Conservation (phyloP, 2,888 invertebrate species). For the Drosophila ezoana region DNA sequence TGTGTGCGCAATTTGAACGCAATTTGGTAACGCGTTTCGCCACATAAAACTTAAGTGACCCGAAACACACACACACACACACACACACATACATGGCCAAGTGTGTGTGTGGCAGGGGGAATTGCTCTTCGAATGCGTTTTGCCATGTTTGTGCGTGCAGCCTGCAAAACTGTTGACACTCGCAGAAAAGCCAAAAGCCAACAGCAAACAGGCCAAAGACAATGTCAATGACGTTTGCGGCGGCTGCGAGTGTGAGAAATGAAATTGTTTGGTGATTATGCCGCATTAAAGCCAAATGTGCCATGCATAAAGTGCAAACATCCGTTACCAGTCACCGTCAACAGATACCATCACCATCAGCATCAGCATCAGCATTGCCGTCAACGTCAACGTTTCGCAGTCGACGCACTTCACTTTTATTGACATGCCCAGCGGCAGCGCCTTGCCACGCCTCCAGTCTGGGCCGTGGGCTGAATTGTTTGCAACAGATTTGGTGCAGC, state of each 20-base stretch:
- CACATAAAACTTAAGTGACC: conserved; percentile 82
- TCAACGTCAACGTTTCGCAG: conserved; percentile 29
- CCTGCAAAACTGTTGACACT: conserved; percentile 75
- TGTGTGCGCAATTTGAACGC: conserved; percentile 79
- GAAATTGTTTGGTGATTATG: conserved; percentile 81
- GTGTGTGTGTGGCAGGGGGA: conserved; percentile 2
- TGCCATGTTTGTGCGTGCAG: conserved; percentile 61
- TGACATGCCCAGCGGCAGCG: conserved; percentile 58
- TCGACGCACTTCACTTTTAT: conserved; percentile 74
- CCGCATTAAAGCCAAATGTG: conserved; percentile 80
- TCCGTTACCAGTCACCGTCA: conserved; percentile 53
- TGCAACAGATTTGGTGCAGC: conserved; percentile 76
- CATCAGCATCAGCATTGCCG: not conserved
- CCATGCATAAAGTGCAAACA: conserved; percentile 69
- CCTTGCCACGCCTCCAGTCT: conserved; percentile 13
- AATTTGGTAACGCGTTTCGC: conserved; percentile 81
- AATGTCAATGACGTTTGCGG: conserved; percentile 43
- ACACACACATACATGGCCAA: conserved; percentile 7
- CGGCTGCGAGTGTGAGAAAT: conserved; percentile 63
- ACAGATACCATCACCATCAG: conserved; percentile 12
- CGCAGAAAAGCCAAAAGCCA: conserved; percentile 58
- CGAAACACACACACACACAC: conserved; percentile 57
- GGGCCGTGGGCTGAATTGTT: conserved; percentile 16
- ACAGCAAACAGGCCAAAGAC: conserved; percentile 35
- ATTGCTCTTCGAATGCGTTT: conserved; percentile 16